Base-by-base conservation (phyloP, 1,140 invertebrate species). In the Pseudomyrmex sp. region DNA sequence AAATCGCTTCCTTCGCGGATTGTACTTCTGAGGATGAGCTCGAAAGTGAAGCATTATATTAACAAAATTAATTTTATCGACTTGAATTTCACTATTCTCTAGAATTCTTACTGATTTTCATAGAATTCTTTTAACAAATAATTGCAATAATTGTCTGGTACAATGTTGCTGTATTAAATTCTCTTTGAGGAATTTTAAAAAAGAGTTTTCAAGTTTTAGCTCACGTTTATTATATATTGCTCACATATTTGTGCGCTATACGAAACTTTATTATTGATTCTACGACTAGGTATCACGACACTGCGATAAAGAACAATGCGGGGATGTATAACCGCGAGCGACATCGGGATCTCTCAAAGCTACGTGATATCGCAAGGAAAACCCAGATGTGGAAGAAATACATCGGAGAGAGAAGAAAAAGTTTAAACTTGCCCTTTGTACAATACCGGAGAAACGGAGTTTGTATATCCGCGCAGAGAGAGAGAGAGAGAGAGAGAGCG, bases 341-440 rank as follows among this genome's bases (percentile, higher is more conserved):
- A 63, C 59, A 13, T 63, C 46, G 59, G 10, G 56, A 13, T 79
- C 65, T 70, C 44, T 79, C 20, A 59, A 46, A 68, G 52, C 54
- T 70, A 58, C 20, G 52, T 79, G 52, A 79, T 70, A 79, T 79
- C 18, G 26, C 35, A 56, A 59, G 15, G 52, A 46, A 66, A 79
- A 70, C 58, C 15, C 52, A 70, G 52, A 77, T 54, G 62, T 77
- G 48, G 26, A 79, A 79, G 76, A 79, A 70, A 79, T 26, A 79
- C 35, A 18, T 56, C 18, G 44, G 15, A 8, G 13, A 59, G 23
- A 58, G 68, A 56, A 59, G 76, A 80, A 80, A 23, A 59, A 61
- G 52, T 79, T 70, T 13, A 18, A 58, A 58, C 18, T 48, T 44
- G 20, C 12, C 52, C 20, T 70, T 59, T 79, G 52, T 70, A 58